These are phyloP conservation scores for Enteromius fasciolatus DNA, from an alignment of 2,797 vertebrate genomes.

Conservation along the genomic window DNA sequence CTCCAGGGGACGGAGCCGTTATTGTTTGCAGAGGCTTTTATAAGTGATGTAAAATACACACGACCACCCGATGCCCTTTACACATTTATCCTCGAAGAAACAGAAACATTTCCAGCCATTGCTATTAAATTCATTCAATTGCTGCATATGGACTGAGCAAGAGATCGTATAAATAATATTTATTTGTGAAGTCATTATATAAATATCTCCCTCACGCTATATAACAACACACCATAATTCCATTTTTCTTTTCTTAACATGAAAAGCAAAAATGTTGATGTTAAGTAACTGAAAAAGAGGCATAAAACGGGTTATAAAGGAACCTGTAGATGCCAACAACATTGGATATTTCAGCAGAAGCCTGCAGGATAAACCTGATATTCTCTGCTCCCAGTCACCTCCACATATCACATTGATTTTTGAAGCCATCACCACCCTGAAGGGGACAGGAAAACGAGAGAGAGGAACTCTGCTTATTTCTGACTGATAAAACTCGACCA, in stretches of 20 bases:
- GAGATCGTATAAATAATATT: not conserved
- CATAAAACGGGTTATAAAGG: not conserved
- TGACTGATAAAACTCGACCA: slow-evolving; percentile 43
- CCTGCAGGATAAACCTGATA: slow-evolving; percentile 26
- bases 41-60: slow-evolving; percentile 47
- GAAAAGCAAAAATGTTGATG: not conserved
- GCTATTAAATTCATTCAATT: slow-evolving; percentile 14
- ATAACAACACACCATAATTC: not conserved
- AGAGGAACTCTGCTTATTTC: slow-evolving; percentile 29
- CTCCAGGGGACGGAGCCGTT: not conserved
- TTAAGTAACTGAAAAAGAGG: slow-evolving; percentile 6
- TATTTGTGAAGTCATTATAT: not conserved
- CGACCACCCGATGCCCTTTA: slow-evolving; percentile 5
- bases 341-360: slow-evolving; percentile 30
- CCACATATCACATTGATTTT: slow-evolving; percentile 44
- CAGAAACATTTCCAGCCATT: slow-evolving; percentile 25
- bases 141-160: not conserved
- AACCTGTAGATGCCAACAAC: not conserved
- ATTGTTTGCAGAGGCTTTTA: slow-evolving; percentile 43
- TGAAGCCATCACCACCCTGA: slow-evolving; percentile 17
- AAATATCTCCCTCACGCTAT: not conserved
- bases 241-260: slow-evolving; percentile 6
- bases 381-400: slow-evolving; percentile 47
- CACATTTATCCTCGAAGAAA: not conserved
- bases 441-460: slow-evolving; percentile 9